Percentiles rank a stretch among this genome's conserved stretches.
phyloP scores from a whole-genome alignment of 2,797 vertebrate species.

The Harpagifer antarcticus region DNA sequence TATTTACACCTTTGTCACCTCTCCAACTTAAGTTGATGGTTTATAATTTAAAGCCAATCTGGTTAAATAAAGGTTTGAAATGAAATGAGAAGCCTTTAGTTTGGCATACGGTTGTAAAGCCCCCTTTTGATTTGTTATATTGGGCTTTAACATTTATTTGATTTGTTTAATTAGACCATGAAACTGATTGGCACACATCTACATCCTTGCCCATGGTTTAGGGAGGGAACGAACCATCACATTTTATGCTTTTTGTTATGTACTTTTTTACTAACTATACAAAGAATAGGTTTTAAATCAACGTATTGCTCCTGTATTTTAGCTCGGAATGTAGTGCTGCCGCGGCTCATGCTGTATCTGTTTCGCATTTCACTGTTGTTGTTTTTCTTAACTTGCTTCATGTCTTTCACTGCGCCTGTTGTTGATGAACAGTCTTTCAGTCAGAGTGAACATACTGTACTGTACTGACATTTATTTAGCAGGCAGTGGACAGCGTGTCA shows the following conservation, averaged over 20 bases:
- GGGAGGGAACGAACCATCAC: not conserved
- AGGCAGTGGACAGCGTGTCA: constrained; percentile 16
- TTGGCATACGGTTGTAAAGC: not conserved
- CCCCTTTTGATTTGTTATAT: not conserved
- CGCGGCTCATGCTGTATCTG: constrained; percentile 23
- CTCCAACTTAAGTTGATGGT: not conserved
- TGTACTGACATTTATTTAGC: constrained; percentile 34
- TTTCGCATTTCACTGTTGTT: constrained; percentile 35
- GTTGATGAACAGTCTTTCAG: constrained; percentile 28
- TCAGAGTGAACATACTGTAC: constrained; percentile 29
- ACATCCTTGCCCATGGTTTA: not conserved
- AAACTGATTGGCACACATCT: not conserved
- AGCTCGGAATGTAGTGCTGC: constrained; percentile 23
- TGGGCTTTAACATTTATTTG: not conserved
- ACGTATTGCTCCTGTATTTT: constrained; percentile 4
- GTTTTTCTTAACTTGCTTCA: constrained; percentile 39
- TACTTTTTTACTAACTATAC: not conserved
- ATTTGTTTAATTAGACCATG: constrained; percentile 4
- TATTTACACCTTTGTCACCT: not conserved
- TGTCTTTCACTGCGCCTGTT: constrained; percentile 30
- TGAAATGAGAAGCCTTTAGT: not conserved
- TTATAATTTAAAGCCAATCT: not conserved
- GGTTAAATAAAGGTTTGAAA: too few relatives aligned
- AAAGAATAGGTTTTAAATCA: constrained; percentile 13
- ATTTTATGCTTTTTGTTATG: not conserved